Evolutionary conservation across 2,888 invertebrate species (phyloP).

Genomic region (Ophion ventricosus): DNA sequence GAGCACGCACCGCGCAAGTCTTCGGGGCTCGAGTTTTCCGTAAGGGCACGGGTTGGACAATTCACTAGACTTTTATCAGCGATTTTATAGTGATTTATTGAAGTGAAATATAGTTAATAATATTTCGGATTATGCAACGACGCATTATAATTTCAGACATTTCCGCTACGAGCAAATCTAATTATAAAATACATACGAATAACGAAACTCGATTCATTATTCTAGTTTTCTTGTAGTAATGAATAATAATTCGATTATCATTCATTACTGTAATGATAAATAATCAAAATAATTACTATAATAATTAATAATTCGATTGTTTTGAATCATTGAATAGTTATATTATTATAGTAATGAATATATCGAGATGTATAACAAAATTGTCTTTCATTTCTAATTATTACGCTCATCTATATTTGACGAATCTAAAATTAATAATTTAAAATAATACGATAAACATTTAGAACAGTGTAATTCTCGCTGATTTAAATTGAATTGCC

Average conservation of each 20-base stretch:
- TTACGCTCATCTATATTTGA: too few relatives aligned
- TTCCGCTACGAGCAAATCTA: not conserved
- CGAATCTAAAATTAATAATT: too few relatives aligned
- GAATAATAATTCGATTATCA: not conserved
- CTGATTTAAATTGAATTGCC: too few relatives aligned
- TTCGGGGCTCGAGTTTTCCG: conserved; percentile 23
- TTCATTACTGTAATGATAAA: not conserved
- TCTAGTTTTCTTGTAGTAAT: not conserved
- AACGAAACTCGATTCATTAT: not conserved
- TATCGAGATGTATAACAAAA: too few relatives aligned
- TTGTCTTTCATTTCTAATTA: too few relatives aligned
- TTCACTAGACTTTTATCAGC: not conserved
- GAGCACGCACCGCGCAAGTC: conserved; percentile 77
- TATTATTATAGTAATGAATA: not conserved
- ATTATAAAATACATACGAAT: not conserved
- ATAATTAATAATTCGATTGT: not conserved
- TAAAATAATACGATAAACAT: too few relatives aligned
- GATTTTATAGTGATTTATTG: not conserved
- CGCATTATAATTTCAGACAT: not conserved
- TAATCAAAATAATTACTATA: not conserved
- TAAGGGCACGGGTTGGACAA: not conserved
- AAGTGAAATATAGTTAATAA: not conserved
- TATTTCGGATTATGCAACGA: not conserved
- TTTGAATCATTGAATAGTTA: not conserved
- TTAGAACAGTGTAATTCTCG: too few relatives aligned